phyloP scores from a whole-genome alignment of 2,888 invertebrate species.

The Scaptomyza polygonia region DNA sequence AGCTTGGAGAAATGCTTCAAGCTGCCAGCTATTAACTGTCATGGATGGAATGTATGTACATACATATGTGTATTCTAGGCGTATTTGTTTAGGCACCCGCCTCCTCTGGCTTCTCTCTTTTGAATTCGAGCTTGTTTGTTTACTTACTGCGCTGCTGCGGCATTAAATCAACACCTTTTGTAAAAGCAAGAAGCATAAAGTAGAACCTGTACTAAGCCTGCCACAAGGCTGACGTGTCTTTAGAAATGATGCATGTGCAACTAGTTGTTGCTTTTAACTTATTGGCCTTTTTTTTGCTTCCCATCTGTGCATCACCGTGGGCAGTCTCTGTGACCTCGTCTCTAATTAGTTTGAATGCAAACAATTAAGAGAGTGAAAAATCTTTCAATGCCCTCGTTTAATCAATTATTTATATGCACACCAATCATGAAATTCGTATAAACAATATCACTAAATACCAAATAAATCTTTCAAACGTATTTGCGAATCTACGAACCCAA shows the following conservation, averaged over 20 bases:
- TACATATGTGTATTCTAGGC: constrained; percentile 4
- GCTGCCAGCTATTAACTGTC: constrained; percentile 36
- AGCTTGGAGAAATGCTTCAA: constrained; percentile 31
- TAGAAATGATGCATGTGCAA: constrained; percentile 46
- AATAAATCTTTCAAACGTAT: constrained; percentile 59
- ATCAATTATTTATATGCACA: constrained; percentile 37
- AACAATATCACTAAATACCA: constrained; percentile 3
- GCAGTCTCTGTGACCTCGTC: constrained; percentile 25
- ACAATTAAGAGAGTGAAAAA: constrained; percentile 28
- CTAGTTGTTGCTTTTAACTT: constrained; percentile 28
- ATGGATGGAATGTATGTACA: too few species aligned
- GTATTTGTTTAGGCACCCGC: neutral
- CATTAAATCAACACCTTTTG: constrained; percentile 59
- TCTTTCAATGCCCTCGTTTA: constrained; percentile 26
- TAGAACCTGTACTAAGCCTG: constrained; percentile 34
- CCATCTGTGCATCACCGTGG: constrained; percentile 7
- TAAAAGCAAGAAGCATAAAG: constrained; percentile 42
- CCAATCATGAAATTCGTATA: constrained; percentile 24
- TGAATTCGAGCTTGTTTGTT: constrained; percentile 48
- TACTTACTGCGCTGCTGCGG: too few species aligned
- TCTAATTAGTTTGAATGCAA: constrained; percentile 44
- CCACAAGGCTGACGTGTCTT: constrained; percentile 41
- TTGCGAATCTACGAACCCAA: constrained; percentile 36
- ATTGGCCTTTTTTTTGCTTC: constrained; percentile 11
- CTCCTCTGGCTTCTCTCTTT: too few species aligned